Percentiles rank a stretch among this genome's conserved stretches.
phyloP scores from a whole-genome alignment of 35 echinoderm and acorn worm genomes.

The Heliocidaris erythrogramma region DNA sequence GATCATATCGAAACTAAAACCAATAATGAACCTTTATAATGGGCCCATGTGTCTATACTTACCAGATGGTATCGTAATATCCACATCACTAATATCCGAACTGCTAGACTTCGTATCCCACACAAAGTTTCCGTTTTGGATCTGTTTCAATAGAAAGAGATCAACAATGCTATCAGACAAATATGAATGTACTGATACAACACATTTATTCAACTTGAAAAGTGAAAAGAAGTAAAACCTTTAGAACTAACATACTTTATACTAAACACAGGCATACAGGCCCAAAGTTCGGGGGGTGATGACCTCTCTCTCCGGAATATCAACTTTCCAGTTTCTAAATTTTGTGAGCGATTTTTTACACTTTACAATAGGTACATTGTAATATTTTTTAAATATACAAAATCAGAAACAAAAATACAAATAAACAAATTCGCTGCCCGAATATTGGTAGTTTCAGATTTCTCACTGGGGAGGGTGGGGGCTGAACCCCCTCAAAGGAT shows the following conservation, averaged over 20 bases:
- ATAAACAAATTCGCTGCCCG: too few species aligned
- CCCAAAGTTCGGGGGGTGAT: too few species aligned
- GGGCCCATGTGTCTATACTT: background rate
- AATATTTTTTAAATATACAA: background rate
- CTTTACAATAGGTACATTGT: background rate
- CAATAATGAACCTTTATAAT: too few species aligned
- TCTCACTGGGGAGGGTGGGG: background rate
- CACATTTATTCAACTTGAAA: background rate
- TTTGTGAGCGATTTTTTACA: too few species aligned
- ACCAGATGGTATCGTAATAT: slow-evolving; percentile 10
- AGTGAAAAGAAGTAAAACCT: too few species aligned
- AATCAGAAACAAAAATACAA: too few species aligned
- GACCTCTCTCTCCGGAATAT: too few species aligned
- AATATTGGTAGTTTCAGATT: background rate
- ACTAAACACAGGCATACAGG: too few species aligned
- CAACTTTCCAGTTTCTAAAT: too few species aligned
- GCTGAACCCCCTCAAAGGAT: background rate
- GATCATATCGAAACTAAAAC: too few species aligned
- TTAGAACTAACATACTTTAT: too few species aligned
- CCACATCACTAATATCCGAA: slow-evolving; percentile 9
- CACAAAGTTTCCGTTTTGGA: slow-evolving; percentile 22
- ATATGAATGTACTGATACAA: background rate
- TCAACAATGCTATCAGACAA: background rate
- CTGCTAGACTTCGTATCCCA: background rate
- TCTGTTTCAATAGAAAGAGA: slow-evolving; percentile 21